These are phyloP conservation scores for Nomada fucata DNA, from an alignment of 2,888 invertebrate species.

Conservation along the genomic window DNA sequence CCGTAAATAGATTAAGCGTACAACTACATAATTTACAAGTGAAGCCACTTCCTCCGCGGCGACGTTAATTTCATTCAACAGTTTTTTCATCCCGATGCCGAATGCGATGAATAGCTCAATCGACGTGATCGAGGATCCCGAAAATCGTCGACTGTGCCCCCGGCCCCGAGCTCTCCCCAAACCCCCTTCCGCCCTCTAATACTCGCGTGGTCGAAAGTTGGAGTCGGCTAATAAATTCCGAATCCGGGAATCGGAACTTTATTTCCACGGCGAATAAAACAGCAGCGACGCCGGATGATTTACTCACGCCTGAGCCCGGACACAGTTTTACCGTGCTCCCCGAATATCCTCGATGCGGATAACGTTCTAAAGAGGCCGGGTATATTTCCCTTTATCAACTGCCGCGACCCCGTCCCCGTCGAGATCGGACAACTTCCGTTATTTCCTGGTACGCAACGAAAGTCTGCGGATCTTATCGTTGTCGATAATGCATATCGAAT, in stretches of 20 bases:
- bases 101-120: not conserved
- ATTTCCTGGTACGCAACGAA: constrained; percentile 62
- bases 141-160: not conserved
- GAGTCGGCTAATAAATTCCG: constrained; percentile 40
- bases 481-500: constrained; percentile 68
- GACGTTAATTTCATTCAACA: not conserved
- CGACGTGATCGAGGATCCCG: not conserved
- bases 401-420: constrained; percentile 55
- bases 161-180: not conserved
- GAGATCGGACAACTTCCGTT: constrained; percentile 73
- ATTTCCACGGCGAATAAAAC: constrained; percentile 41
- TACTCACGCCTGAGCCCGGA: constrained; percentile 26
- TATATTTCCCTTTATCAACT: constrained; percentile 67
- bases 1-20: not conserved
- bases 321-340: constrained; percentile 29
- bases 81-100: not conserved
- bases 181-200: not conserved
- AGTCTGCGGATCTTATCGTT: constrained; percentile 64
- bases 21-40: not conserved
- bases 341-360: constrained; percentile 54
- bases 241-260: constrained; percentile 42
- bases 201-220: constrained; percentile 26
- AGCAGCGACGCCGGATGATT: constrained; percentile 33
- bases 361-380: not conserved
- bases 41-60: not conserved